Base-by-base conservation (phyloP, 1,140 invertebrate genomes). In the Nomia melanderi region DNA sequence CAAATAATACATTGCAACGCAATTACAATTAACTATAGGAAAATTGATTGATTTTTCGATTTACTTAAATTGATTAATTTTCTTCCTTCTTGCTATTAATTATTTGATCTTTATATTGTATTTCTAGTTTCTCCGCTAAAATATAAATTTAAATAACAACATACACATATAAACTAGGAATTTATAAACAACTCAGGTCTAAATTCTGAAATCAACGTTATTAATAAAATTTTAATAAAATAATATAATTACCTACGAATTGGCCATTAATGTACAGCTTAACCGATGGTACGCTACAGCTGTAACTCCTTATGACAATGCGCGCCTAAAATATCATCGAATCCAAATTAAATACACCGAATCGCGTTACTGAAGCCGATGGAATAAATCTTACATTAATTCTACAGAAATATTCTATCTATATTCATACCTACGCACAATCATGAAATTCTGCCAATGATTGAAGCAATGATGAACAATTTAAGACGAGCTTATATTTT, bases 201-300 rank as follows among this genome's bases (percentile, higher is more conserved):
- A n/a, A n/a, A n/a, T n/a, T n/a, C n/a, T n/a, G n/a, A n/a, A n/a
- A n/a, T 4, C 14, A 44, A 17, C 6, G 2, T 17, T 17, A 33
- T 1, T 36, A 25, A 9, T 1, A 14, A 53, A 53, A 12, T 44
- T 70, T 71, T 67, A 57, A 60, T 65, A 57, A 6, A 29, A 29
- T 39, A 63, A 27, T 63, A 82, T 71, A 81, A 77, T 90, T 89
- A 92, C 91, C 91, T 1, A 98, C 94, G 93, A 98, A 98, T 92
- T 99, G 95, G 75, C 98, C 98, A 95, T 99, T 95, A 79, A 99
- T 98, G 90, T 97, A 99, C 70, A 99, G 94, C 93, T 99, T 99
- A 17, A 97, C 97, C 14, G 95, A 95, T 2, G 95, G 94, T 47
- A 91, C 92, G 3, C 90, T 87, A 33, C 92, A 92, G 50, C 87